These are phyloP conservation scores for Psilanteris sp. DNA, from an alignment of 1,140 invertebrate species.

Conservation along the genomic window DNA sequence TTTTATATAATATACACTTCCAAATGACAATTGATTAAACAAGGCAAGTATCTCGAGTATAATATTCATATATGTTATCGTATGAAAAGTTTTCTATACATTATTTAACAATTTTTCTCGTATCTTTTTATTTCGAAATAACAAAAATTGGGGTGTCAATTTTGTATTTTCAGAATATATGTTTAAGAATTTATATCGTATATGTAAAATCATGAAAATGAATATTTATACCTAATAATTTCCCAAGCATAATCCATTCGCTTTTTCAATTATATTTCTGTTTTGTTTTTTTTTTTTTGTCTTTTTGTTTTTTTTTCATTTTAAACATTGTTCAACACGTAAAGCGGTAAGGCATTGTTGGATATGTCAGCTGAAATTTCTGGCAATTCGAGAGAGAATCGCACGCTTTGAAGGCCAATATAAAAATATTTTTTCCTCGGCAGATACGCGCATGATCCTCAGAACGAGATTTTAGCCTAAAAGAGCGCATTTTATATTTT, in stretches of 20 bases:
- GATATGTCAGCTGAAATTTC: constrained; percentile 79
- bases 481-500: constrained; percentile 64
- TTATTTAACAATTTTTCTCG: constrained; percentile 13
- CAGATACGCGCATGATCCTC: constrained; percentile 65
- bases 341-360: constrained; percentile 80
- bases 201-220: constrained; percentile 26
- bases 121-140: background rate
- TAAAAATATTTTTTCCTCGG: constrained; percentile 77
- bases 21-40: constrained; percentile 37
- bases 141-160: constrained; percentile 4
- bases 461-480: constrained; percentile 65
- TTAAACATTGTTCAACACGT: constrained; percentile 71
- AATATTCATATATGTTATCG: constrained; percentile 34
- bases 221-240: too few relatives aligned
- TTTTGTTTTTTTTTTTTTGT: constrained; percentile 32
- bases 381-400: constrained; percentile 70
- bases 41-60: constrained; percentile 46
- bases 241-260: constrained; percentile 60
- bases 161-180: constrained; percentile 5
- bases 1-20: constrained; percentile 10
- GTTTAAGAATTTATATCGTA: constrained; percentile 15
- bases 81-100: constrained; percentile 26
- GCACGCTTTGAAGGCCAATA: constrained; percentile 76
- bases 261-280: constrained; percentile 32
- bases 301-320: constrained; percentile 30